Conservation (phyloP, 2,888 invertebrate genomes). For the Lithophane leautieri region DNA sequence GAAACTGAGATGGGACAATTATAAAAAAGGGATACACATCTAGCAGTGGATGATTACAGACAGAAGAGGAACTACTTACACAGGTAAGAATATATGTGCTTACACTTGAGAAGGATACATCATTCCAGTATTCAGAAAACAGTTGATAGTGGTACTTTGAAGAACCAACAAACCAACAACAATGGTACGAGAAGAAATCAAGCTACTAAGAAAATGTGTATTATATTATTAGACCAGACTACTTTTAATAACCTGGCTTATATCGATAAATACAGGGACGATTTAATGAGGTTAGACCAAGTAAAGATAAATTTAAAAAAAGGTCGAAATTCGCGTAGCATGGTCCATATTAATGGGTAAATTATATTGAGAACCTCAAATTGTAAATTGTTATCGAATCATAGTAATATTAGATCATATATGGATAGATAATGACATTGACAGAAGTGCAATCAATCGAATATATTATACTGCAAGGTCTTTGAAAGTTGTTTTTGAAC, state of each 20-base stretch:
- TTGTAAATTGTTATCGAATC: background rate
- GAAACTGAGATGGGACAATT: background rate
- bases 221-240: background rate
- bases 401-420: background rate
- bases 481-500: slow-evolving; percentile 60
- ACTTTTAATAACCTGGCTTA: background rate
- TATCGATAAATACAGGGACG: background rate
- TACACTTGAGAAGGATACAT: background rate
- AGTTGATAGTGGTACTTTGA: background rate
- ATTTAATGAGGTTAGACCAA: background rate
- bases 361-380: background rate
- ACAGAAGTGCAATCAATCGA: slow-evolving; percentile 21
- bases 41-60: background rate
- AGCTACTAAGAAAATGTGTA: background rate
- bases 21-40: background rate
- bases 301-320: background rate
- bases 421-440: slow-evolving; percentile 32
- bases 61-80: background rate
- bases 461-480: slow-evolving; percentile 44
- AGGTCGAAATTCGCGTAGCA: background rate
- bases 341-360: background rate
- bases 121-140: background rate
- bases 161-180: background rate
- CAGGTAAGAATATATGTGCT: background rate
- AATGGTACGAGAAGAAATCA: too few species aligned